Conservation (phyloP, 2,113 vertebrate genomes). For the Salminus brasiliensis region DNA sequence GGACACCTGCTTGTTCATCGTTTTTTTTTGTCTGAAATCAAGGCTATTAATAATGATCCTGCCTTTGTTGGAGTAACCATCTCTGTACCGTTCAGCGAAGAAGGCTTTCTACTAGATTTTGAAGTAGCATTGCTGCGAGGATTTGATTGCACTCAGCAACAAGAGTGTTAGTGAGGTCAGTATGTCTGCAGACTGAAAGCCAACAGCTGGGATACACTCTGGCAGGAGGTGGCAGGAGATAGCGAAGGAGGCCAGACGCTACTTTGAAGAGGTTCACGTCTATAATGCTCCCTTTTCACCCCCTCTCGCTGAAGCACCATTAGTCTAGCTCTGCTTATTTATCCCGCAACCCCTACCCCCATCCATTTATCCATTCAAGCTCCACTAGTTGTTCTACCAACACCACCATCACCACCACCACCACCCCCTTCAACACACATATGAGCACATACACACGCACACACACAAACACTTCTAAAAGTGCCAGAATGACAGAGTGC, state of each 20-base stretch:
- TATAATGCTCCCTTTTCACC: too few species aligned
- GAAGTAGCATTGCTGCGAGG: too few species aligned
- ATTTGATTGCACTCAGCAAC: too few species aligned
- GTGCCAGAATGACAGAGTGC: slow-evolving; percentile 83
- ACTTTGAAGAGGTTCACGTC: slow-evolving; percentile 8
- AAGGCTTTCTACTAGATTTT: too few species aligned
- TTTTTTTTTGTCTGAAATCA: too few species aligned
- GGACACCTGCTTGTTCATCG: too few species aligned
- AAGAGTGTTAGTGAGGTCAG: too few species aligned
- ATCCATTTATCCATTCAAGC: background rate
- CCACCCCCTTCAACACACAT: background rate
- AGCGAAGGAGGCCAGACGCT: too few species aligned
- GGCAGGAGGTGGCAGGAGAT: background rate
- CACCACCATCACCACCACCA: slow-evolving; percentile 37
- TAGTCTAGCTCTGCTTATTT: background rate
- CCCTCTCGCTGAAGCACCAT: background rate
- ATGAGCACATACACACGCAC: background rate
- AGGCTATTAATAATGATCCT: too few species aligned
- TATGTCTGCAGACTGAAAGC: slow-evolving; percentile 45
- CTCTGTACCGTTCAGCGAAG: too few species aligned
- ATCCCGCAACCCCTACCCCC: background rate
- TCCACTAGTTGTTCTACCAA: slow-evolving; percentile 63
- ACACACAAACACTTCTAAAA: slow-evolving; percentile 67
- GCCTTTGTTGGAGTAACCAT: too few species aligned
- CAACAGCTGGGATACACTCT: slow-evolving; percentile 60